phyloP scores from a whole-genome alignment of 2,113 vertebrate species.

The Nothocercus julius region DNA sequence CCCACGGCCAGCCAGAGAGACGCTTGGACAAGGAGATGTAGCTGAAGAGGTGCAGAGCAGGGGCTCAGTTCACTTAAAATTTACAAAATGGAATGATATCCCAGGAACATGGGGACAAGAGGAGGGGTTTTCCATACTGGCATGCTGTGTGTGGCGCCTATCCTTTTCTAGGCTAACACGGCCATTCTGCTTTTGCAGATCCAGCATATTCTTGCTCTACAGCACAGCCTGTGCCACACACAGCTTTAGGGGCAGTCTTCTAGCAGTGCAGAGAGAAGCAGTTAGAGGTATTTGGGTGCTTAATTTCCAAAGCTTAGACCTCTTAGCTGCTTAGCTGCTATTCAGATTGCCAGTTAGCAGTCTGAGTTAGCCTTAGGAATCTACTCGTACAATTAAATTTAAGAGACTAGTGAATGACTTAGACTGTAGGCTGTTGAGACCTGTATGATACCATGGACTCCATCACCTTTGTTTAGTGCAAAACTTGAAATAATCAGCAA shows the following conservation, averaged over 20 bases:
- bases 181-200: fast-evolving
- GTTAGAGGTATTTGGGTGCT: neutral
- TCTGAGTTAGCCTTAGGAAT: neutral
- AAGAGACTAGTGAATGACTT: neutral
- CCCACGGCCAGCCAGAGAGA: neutral
- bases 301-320: neutral
- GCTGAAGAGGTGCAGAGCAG: neutral
- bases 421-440: neutral
- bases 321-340: neutral
- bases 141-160: fast-evolving
- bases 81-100: neutral
- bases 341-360: neutral
- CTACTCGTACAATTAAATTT: neutral
- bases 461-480: neutral
- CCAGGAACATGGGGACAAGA: neutral
- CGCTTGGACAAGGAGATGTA: neutral
- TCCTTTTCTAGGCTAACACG: neutral
- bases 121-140: fast-evolving
- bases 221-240: too few species aligned
- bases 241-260: too few species aligned
- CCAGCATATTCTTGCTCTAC: neutral
- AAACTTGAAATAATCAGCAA: neutral
- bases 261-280: too few species aligned
- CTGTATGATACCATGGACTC: neutral
- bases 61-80: neutral